Percentiles rank a stretch among this genome's conserved stretches.
Evolutionary conservation across 1,140 invertebrate genomes (phyloP).

Genomic region (Phymorhynchus buccinoides): DNA sequence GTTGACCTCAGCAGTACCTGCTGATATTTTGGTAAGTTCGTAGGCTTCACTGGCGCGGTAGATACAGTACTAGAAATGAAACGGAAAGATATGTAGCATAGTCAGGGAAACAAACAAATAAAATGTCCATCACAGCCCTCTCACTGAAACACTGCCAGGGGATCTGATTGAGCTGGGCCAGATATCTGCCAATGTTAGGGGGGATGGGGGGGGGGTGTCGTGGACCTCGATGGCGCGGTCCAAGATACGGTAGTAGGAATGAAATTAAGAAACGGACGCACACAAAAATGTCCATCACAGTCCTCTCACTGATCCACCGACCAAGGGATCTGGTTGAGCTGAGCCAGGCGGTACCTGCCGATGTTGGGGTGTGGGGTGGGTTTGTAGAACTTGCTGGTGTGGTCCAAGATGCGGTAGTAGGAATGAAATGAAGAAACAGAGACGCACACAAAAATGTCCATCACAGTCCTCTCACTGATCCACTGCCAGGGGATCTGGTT

Average conservation of each 20-base stretch:
- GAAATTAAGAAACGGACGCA: neutral
- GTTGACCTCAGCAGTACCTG: slow-evolving; percentile 47
- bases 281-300: neutral
- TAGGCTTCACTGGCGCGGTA: slow-evolving; percentile 46
- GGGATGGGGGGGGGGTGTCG: slow-evolving; percentile 44
- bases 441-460: neutral
- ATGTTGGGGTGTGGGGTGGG: slow-evolving; percentile 46
- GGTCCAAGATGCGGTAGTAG: too few species aligned
- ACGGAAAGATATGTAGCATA: too few species aligned
- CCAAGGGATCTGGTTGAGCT: slow-evolving; percentile 43
- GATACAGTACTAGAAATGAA: too few species aligned
- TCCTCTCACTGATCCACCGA: neutral
- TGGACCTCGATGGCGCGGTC: slow-evolving; percentile 43
- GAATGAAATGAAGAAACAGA: too few species aligned
- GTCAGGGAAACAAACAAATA: neutral
- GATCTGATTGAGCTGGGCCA: slow-evolving; percentile 47
- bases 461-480: neutral
- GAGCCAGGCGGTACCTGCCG: slow-evolving; percentile 44
- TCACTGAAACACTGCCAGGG: slow-evolving; percentile 21
- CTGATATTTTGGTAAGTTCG: slow-evolving; percentile 45
- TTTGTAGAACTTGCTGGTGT: slow-evolving; percentile 45
- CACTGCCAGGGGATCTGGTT: slow-evolving; percentile 36
- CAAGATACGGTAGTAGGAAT: too few species aligned
- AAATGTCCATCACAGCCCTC: neutral
- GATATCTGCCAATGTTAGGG: slow-evolving; percentile 44